These are phyloP conservation scores for Pachypsylla venusta DNA, from an alignment of 1,140 invertebrate species.

Conservation along the genomic window DNA sequence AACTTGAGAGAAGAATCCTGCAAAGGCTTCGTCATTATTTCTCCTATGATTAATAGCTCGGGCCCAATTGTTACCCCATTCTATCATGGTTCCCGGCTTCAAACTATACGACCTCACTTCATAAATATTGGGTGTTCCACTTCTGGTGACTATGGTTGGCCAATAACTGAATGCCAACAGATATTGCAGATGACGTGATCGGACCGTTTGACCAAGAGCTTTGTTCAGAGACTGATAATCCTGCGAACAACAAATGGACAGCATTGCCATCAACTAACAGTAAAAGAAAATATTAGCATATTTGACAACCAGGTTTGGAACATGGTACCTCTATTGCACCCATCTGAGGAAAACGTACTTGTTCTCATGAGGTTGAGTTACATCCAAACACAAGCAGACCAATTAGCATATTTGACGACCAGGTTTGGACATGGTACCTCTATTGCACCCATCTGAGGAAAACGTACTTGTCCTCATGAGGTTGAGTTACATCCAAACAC, in stretches of 20 bases:
- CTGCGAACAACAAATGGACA: constrained; percentile 35
- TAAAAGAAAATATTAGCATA: too few species aligned
- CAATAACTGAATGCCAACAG: constrained; percentile 80
- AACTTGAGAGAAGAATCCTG: constrained; percentile 92
- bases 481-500: too few species aligned
- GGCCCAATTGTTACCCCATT: constrained; percentile 99
- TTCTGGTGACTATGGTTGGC: constrained; percentile 59
- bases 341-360: too few species aligned
- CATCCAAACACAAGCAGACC: too few species aligned
- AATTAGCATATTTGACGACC: too few species aligned
- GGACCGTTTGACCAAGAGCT: constrained; percentile 66
- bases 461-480: too few species aligned
- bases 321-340: too few species aligned
- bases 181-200: constrained; percentile 82
- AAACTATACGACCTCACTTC: constrained; percentile 82
- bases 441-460: too few species aligned
- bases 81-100: constrained; percentile 94
- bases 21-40: constrained; percentile 84
- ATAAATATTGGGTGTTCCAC: constrained; percentile 61
- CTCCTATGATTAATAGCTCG: constrained; percentile 80
- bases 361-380: too few species aligned
- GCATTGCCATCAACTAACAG: too few species aligned
- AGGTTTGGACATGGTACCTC: too few species aligned
- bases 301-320: too few species aligned
- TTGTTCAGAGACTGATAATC: constrained; percentile 61